Evolutionary conservation across 2,888 invertebrate species (phyloP), one percentile per base, ranked within the genome.

Genomic region (Polyommatus icarus): DNA sequence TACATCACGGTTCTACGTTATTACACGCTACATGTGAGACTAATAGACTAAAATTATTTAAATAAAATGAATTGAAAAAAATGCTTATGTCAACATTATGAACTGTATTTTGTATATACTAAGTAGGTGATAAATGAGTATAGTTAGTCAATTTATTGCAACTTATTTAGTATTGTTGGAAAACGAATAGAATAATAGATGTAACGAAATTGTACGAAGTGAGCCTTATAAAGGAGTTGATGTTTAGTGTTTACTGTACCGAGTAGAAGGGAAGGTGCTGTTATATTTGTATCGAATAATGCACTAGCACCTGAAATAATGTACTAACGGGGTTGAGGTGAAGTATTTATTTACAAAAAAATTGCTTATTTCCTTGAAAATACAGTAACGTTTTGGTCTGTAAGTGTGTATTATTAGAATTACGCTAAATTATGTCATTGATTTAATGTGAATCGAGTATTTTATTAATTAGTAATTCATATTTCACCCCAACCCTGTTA

Each of bases 201-300:
- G n/a, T 75, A 75, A 75, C 75, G 75, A 75, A 75, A 75, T 50
- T 54, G 20, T 77, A 77, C 72, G 72, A 12, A 32, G 20, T 29
- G 12, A 77, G 29, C 77, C 77, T 77, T 73, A 40, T 77, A 73
- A 77, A 78, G 61, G 76, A 76, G 59, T 54, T 54, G 29, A 75
- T 54, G 75, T 54, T 54, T 75, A 75, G 24, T 80, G 80, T 80
- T 54, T 18, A 78, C 77, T 78, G 76, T 76, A 32, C 71, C 67
- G 59, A 79, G 15, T 29, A 18, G 12, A 61, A 12, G 67, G 72
- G 12, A 61, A 12, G 67, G 72, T 40, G 72, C 72, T 72, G 36
- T 20, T 72, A 40, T 40, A 40, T 72, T 72, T 72, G 40, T 72
- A 67, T 29, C 1, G 12, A 12, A 15, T 67, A 67, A 67, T 67